A percentile compares a stretch with the other conserved stretches of the same genome.
These are phyloP conservation scores for Percopsis transmontana DNA, from an alignment of 2,113 vertebrate genomes.

Conservation along the genomic window DNA sequence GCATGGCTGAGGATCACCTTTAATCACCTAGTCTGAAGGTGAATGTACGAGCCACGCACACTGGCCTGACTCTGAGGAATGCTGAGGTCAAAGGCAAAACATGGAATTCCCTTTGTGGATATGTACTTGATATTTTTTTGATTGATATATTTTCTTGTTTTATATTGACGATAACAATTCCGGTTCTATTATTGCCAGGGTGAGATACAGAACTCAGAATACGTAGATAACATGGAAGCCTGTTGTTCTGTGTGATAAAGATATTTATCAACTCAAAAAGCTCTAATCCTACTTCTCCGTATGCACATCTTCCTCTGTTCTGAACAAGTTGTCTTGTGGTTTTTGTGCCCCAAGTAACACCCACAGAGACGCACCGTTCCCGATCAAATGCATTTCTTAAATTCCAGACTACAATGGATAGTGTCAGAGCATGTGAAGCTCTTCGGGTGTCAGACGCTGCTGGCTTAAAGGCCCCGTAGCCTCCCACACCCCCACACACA, in stretches of 20 bases:
- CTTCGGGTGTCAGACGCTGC: conserved; percentile 63
- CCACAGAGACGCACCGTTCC: conserved; percentile 35
- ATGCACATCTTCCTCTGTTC: conserved; percentile 20
- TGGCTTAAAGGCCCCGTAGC: conserved; percentile 53
- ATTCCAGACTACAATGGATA: conserved; percentile 70
- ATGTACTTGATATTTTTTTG: no score
- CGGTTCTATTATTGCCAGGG: no score
- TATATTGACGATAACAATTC: no score
- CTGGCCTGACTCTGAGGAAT: conserved; percentile 54
- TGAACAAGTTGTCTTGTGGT: conserved; percentile 9
- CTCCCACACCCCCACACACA: conserved; percentile 43
- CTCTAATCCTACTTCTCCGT: conserved; percentile 20
- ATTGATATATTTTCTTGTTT: no score
- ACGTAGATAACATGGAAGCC: no score
- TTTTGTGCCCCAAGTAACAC: conserved; percentile 51
- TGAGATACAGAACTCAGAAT: no score
- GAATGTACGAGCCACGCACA: conserved; percentile 11
- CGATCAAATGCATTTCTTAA: conserved; percentile 77
- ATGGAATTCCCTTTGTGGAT: conserved; percentile 62
- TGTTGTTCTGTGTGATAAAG: conserved; percentile 9
- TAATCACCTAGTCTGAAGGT: conserved; percentile 51
- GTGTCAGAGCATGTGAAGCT: conserved; percentile 60
- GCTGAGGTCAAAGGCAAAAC: conserved; percentile 59
- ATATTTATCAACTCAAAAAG: conserved; percentile 36
- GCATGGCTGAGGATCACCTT: conserved; percentile 45